phyloP scores from a whole-genome alignment of 1,140 invertebrate species.

The Eriocheir sinensis region DNA sequence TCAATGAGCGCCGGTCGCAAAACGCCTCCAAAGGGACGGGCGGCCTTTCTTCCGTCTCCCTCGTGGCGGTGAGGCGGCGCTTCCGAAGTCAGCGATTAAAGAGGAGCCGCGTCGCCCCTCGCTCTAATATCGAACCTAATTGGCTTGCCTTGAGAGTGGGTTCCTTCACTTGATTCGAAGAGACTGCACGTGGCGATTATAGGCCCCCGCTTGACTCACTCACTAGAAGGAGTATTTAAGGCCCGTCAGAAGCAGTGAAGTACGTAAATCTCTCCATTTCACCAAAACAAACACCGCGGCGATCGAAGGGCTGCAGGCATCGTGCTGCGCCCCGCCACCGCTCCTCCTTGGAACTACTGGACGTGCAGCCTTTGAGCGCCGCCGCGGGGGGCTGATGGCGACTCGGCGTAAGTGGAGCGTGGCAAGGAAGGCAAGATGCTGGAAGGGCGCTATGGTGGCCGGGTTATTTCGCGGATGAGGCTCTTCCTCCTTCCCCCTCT shows the following conservation, averaged over 20 bases:
- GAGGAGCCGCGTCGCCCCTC: background rate
- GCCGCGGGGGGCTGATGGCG: background rate
- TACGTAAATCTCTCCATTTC: background rate
- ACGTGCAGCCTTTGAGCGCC: too few relatives aligned
- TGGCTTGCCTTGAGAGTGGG: background rate
- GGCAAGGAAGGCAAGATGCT: background rate
- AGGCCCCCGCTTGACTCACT: background rate
- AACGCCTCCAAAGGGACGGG: background rate
- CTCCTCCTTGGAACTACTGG: too few relatives aligned
- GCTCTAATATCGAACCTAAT: background rate
- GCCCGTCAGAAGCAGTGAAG: background rate
- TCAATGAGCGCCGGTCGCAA: background rate
- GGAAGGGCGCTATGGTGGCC: background rate
- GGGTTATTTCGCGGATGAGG: background rate
- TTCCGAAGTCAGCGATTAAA: background rate
- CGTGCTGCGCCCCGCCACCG: background rate
- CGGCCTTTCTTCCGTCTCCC: background rate
- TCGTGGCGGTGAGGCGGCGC: background rate
- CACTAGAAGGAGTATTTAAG: background rate
- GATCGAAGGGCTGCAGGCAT: background rate
- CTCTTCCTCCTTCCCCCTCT: conserved; percentile 3
- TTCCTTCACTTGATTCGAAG: background rate
- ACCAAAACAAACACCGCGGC: background rate
- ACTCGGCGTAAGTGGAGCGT: background rate
- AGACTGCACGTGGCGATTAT: background rate